Evolutionary conservation across 2,888 invertebrate genomes (phyloP), one percentile per base, ranked within the genome.

Genomic region (Mesorhabditis spiculigera): DNA sequence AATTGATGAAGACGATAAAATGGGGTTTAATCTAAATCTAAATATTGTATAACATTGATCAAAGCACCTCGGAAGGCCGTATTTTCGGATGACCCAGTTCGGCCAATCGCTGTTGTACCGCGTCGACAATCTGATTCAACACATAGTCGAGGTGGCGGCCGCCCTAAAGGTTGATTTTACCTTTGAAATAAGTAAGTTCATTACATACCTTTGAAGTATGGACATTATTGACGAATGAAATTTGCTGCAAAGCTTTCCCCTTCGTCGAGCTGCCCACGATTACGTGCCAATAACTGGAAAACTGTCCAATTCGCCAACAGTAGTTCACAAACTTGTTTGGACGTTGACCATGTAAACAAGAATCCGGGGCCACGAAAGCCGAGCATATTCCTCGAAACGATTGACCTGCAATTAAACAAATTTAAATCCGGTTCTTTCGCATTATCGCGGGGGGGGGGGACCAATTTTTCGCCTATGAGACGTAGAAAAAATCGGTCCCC

Each of bases 141-240:
- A 97, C 91, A 83, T 95, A 91, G 87, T 97, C 97, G 8, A 97
- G 93, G 86, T 98, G 98, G 67, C 94, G 91, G 5, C 98, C 98
- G 74, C 98, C 98, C 87, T 88, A 75, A 72, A 42, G 3, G 45
- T 28, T 45, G 43, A n/a, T 13, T 16, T 1, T 62, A 63, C 6
- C 45, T 1, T 13, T 6, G n/a, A 64, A n/a, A 16, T 42, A 8
- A 58, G 16, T n/a, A n/a, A n/a, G n/a, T n/a, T n/a, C n/a, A n/a
- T n/a, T n/a, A 61, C 13, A 43, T 58, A 74, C 71, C 90, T 97
- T 97, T 0, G 93, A 93, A 0, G 97, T 97, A 16, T 95, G 94
- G 81, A 97, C 97, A 74, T 95, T 95, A 89, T 98, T 98, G 4
- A 97, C 98, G 87, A 98, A 98, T 41, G 96, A 96, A 80, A 96